Percentiles rank a stretch among this genome's conserved stretches.
Evolutionary conservation across 2,113 vertebrate species (phyloP).

Genomic region (Fregata magnificens): DNA sequence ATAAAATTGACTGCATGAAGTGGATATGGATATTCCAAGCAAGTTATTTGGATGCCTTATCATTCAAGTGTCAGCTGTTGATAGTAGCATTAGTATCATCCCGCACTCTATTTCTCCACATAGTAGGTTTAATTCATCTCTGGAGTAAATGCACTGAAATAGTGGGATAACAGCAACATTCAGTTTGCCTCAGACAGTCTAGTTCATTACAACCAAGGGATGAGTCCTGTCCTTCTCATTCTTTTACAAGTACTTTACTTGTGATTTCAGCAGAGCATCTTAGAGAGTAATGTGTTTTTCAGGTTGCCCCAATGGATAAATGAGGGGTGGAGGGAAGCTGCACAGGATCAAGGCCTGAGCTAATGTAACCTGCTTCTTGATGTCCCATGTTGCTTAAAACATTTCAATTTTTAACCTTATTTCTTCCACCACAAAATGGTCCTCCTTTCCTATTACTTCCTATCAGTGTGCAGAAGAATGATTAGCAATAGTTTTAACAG

Average conservation of each 20-base stretch:
- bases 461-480: not conserved
- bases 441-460: not conserved
- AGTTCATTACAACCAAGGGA: not conserved
- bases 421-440: not conserved
- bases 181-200: not conserved
- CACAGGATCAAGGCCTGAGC: not conserved
- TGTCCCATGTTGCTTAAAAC: not conserved
- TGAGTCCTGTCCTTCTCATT: not conserved
- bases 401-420: not conserved
- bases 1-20: not conserved
- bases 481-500: not conserved
- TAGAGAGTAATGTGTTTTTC: not conserved
- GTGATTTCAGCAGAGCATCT: not conserved
- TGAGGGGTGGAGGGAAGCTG: not conserved
- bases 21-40: not conserved
- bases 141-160: not conserved
- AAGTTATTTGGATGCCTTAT: not conserved
- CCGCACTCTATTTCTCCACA: not conserved
- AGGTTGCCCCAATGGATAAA: not conserved
- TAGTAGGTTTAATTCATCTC: not conserved
- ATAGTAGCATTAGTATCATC: not conserved
- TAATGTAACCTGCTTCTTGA: not conserved
- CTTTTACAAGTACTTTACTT: not conserved
- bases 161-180: not conserved
- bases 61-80: not conserved